phyloP scores from a whole-genome alignment of 2,797 vertebrate species.

The Picus viridis region DNA sequence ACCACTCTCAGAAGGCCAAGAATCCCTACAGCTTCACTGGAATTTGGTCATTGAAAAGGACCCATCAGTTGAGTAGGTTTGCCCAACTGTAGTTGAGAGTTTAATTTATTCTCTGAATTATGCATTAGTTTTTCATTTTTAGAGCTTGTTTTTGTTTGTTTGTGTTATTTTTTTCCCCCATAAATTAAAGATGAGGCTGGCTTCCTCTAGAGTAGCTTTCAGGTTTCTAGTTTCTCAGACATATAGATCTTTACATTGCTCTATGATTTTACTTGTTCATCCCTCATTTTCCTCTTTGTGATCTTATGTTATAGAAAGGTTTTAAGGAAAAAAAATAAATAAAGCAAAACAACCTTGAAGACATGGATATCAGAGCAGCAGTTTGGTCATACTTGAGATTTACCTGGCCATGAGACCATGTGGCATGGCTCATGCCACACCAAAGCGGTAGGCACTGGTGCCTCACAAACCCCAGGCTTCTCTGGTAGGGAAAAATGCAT shows the following conservation, averaged over 20 bases:
- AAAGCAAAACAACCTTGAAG: not conserved
- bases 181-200: not conserved
- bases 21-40: not conserved
- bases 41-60: not conserved
- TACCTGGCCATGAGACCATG: not conserved
- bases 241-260: not conserved
- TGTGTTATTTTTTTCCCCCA: not conserved
- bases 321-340: not conserved
- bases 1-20: not conserved
- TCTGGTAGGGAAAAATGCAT: slow-evolving; percentile 37
- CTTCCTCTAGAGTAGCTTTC: not conserved
- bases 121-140: not conserved
- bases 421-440: not conserved
- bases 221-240: not conserved
- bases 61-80: not conserved
- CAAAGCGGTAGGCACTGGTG: not conserved
- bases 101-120: not conserved
- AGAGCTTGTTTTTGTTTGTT: not conserved
- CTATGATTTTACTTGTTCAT: not conserved
- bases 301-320: not conserved
- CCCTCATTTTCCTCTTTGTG: not conserved
- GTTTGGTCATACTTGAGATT: not conserved
- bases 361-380: not conserved
- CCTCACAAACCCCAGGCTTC: slow-evolving; percentile 49
- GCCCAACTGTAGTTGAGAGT: not conserved